Conservation (phyloP, 2,113 vertebrate genomes). For the Petrocephalus microphthalmus region DNA sequence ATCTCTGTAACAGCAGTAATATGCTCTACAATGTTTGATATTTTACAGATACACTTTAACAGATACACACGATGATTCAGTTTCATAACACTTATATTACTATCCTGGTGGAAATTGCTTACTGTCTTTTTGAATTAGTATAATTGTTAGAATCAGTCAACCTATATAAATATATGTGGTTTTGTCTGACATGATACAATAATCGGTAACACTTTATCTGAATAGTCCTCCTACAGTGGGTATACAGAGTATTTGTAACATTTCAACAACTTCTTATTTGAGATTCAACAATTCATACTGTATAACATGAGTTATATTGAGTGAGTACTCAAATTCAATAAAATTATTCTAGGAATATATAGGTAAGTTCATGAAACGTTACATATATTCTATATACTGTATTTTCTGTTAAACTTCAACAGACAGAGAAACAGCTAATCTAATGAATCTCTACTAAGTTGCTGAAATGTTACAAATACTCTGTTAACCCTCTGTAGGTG, state of each 20-base stretch:
- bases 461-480: not conserved
- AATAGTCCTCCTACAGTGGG: not conserved
- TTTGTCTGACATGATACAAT: not conserved
- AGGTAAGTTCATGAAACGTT: too few species aligned
- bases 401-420: not conserved
- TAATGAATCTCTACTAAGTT: not conserved
- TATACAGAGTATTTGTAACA: not conserved
- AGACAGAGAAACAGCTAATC: not conserved
- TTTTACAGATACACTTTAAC: not conserved
- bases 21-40: not conserved
- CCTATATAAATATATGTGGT: not conserved
- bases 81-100: not conserved
- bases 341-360: not conserved
- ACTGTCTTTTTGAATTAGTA: not conserved
- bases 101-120: not conserved
- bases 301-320: not conserved
- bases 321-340: not conserved
- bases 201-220: not conserved
- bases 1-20: not conserved
- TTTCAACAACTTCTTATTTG: not conserved
- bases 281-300: not conserved
- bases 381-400: not conserved
- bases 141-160: not conserved
- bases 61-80: not conserved
- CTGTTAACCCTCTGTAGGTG: not conserved